These are phyloP conservation scores for Druon quercuslanigerum DNA, from an alignment of 1,140 invertebrate species.

Conservation along the genomic window DNA sequence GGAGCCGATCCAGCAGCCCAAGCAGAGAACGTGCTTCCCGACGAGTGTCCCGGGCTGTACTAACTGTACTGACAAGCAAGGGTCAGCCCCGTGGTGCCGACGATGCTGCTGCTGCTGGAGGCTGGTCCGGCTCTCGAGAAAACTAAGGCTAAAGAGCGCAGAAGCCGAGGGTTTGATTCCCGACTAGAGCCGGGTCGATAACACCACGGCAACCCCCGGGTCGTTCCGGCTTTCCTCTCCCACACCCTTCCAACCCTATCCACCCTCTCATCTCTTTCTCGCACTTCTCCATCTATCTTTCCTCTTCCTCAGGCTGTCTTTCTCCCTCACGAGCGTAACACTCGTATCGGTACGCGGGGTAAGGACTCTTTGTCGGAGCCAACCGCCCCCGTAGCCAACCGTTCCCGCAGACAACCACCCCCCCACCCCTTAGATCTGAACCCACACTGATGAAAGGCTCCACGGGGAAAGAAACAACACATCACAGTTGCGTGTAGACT, in stretches of 20 bases:
- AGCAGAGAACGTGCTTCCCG: constrained; percentile 53
- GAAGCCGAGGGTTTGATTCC: constrained; percentile 65
- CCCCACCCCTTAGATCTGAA: not conserved
- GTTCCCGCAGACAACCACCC: not conserved
- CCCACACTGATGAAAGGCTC: not conserved
- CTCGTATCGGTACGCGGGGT: constrained; percentile 8
- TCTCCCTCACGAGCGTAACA: constrained; percentile 19
- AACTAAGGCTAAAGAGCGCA: constrained; percentile 64
- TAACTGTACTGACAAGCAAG: constrained; percentile 65
- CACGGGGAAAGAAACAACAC: not conserved
- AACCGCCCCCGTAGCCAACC: not conserved
- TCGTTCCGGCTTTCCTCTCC: constrained; percentile 63
- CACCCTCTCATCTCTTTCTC: constrained; percentile 3
- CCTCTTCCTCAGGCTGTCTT: constrained; percentile 30
- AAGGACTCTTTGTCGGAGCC: constrained; percentile 30
- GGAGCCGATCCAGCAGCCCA: constrained; percentile 35
- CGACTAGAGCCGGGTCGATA: constrained; percentile 69
- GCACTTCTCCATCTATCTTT: constrained; percentile 36
- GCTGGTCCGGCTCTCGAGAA: constrained; percentile 66
- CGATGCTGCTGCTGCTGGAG: constrained; percentile 52
- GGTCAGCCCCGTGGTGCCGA: constrained; percentile 53
- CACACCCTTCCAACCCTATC: constrained; percentile 34
- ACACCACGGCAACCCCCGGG: constrained; percentile 73
- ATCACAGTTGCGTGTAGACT: not conserved
- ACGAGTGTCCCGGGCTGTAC: constrained; percentile 67